These are phyloP conservation scores for Mixornis gularis DNA, from an alignment of 2,113 vertebrate genomes.

Conservation along the genomic window DNA sequence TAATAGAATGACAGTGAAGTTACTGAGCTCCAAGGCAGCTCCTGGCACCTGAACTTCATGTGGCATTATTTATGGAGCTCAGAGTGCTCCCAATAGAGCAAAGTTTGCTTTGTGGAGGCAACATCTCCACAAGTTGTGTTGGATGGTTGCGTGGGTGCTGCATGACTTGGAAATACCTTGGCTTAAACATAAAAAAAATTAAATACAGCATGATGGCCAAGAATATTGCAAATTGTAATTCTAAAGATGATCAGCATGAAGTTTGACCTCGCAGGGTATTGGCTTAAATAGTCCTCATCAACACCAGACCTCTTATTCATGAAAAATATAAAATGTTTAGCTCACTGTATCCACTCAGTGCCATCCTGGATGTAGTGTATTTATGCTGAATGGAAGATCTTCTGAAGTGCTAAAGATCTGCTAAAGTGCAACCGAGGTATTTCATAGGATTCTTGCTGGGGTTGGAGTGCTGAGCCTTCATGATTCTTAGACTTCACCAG, in stretches of 20 bases:
- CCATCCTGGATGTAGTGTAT: neutral
- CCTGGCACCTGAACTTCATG: neutral
- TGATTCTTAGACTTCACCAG: neutral
- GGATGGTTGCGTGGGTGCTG: neutral
- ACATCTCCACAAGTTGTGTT: neutral
- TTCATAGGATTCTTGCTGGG: neutral
- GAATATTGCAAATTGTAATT: neutral
- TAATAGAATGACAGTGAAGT: neutral
- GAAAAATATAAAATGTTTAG: neutral
- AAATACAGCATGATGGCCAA: neutral
- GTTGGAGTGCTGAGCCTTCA: neutral
- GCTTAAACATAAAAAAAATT: neutral
- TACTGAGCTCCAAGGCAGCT: neutral
- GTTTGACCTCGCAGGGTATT: neutral
- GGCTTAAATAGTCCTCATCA: neutral
- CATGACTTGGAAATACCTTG: neutral
- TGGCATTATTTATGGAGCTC: neutral
- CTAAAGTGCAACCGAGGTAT: too few species aligned
- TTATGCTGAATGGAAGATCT: neutral
- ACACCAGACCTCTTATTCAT: neutral
- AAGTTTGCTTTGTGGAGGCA: neutral
- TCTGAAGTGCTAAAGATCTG: neutral
- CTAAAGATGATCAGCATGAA: neutral
- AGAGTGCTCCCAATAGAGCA: neutral
- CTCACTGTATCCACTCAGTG: neutral